Evolutionary conservation across 2,113 vertebrate genomes (phyloP).

Genomic region (Gorsachius goisagi): DNA sequence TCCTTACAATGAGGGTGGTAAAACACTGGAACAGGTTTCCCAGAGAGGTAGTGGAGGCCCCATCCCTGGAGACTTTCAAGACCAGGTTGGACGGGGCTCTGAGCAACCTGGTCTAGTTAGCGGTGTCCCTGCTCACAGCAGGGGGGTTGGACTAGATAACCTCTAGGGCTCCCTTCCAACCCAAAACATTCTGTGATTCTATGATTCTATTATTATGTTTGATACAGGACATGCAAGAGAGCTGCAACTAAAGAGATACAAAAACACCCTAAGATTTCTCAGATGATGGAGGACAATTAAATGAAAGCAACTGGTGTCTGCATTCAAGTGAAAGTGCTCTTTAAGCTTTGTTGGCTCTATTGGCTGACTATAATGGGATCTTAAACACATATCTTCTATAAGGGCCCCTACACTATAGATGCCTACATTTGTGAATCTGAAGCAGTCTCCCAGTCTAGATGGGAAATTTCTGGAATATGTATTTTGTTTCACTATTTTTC

Average conservation of each 20-base stretch:
- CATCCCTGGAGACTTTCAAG: no score
- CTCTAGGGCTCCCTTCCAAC: no score
- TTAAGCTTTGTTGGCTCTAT: not conserved
- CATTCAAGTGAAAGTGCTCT: not conserved
- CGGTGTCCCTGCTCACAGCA: no score
- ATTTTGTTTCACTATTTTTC: not conserved
- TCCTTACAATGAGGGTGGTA: no score
- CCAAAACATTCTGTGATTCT: no score
- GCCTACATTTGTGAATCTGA: not conserved
- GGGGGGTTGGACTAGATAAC: no score
- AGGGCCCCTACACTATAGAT: fast-evolving
- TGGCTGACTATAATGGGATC: not conserved
- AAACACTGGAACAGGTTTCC: no score
- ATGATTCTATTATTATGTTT: not conserved
- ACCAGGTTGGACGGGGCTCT: no score
- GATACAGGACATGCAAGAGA: not conserved
- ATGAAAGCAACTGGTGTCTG: not conserved
- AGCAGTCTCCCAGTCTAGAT: fast-evolving
- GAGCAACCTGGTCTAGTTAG: no score
- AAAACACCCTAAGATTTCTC: not conserved
- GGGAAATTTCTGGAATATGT: not conserved
- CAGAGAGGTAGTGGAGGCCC: no score
- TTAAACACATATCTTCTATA: not conserved
- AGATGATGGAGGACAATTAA: not conserved
- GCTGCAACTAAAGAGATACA: not conserved